A percentile compares a stretch with the other conserved stretches of the same genome.
Evolutionary conservation across 2,797 vertebrate species (phyloP).

Genomic region (Halcyon badia): DNA sequence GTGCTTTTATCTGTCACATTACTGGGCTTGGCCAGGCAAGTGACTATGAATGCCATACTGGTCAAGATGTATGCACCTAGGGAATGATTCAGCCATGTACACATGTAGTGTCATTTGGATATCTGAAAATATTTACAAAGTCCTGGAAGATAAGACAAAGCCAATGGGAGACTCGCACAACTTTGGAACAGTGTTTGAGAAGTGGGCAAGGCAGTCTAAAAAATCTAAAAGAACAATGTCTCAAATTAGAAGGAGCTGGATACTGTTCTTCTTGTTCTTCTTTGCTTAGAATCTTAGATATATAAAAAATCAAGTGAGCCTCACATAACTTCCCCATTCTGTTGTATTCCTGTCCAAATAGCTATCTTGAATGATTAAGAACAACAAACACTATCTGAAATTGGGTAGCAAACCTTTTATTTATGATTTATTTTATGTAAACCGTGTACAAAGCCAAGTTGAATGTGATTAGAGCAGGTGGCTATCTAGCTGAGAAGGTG

Average conservation of each 20-base stretch:
- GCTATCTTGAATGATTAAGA: not conserved
- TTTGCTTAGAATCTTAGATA: not conserved
- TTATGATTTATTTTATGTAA: not conserved
- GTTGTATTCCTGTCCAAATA: not conserved
- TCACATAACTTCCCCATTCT: not conserved
- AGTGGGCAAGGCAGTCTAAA: not conserved
- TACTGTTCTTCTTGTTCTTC: not conserved
- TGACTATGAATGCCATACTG: not conserved
- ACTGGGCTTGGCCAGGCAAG: not conserved
- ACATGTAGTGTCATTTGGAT: not conserved
- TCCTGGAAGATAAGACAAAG: not conserved
- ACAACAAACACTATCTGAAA: not conserved
- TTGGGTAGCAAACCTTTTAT: not conserved
- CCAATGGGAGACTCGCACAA: not conserved
- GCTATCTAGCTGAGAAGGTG: not conserved
- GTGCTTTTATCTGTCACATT: not conserved
- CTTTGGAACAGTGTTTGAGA: not conserved
- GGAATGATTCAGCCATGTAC: not conserved
- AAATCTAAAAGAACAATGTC: accelerated
- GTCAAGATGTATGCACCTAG: not conserved
- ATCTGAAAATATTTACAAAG: not conserved
- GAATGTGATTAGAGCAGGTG: not conserved
- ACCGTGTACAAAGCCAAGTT: not conserved
- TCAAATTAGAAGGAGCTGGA: not conserved
- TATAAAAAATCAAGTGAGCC: not conserved